Conservation (phyloP, 2,113 vertebrate genomes). For the Amia ocellicauda region DNA sequence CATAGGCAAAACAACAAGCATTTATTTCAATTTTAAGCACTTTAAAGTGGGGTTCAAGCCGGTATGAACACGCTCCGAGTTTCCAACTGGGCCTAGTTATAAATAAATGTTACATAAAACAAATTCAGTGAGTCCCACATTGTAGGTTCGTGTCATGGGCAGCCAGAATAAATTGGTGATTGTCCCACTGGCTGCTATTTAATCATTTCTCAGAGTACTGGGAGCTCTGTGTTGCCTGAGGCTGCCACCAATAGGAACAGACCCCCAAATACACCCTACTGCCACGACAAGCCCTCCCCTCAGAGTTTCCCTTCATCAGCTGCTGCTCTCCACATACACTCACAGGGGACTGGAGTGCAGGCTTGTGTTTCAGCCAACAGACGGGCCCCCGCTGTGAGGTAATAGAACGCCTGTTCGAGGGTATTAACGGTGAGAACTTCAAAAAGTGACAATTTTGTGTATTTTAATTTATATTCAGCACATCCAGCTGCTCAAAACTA, state of each 20-base stretch:
- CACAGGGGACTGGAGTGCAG: background rate
- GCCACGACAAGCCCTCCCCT: background rate
- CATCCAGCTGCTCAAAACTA: background rate
- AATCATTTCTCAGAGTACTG: background rate
- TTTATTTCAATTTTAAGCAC: no score
- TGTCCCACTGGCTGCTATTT: background rate
- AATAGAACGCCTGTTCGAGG: background rate
- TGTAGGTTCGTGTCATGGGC: no score
- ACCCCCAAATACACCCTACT: background rate
- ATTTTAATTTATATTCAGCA: background rate
- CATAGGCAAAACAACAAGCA: no score
- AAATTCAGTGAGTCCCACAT: no score
- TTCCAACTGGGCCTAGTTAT: no score
- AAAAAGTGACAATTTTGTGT: background rate
- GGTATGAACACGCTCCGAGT: no score
- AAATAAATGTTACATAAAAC: no score
- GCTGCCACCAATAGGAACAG: background rate
- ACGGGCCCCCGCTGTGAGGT: background rate
- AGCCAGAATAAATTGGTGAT: background rate
- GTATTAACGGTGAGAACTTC: background rate
- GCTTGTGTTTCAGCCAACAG: background rate
- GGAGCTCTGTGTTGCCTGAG: background rate
- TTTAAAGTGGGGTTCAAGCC: no score
- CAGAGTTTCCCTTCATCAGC: background rate
- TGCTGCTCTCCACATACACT: background rate